A percentile compares a stretch with the other conserved stretches of the same genome.
Evolutionary conservation across 1,140 invertebrate species (phyloP).

Genomic region (Conopomorpha cramerella): DNA sequence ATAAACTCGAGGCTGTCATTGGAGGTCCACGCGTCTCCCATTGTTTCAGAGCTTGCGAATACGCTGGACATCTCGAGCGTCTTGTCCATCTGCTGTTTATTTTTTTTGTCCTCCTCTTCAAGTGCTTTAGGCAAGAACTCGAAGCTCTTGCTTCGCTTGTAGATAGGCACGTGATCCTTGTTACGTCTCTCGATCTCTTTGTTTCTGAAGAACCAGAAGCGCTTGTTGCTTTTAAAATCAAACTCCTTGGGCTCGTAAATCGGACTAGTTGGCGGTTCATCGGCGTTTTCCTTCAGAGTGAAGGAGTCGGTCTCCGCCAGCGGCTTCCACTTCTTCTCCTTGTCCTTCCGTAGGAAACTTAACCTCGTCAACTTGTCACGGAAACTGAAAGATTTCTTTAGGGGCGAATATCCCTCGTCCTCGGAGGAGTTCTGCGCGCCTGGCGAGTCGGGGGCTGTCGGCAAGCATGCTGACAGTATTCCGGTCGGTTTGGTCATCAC

Average conservation of each 20-base stretch:
- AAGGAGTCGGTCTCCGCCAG: constrained; percentile 24
- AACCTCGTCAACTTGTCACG: constrained; percentile 34
- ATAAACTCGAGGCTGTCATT: too few relatives aligned
- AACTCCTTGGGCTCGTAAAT: constrained; percentile 7
- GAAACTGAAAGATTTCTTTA: constrained; percentile 47
- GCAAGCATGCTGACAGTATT: constrained; percentile 32
- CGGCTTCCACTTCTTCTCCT: constrained; percentile 29
- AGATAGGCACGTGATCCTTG: constrained; percentile 21
- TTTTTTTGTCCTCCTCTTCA: constrained; percentile 17
- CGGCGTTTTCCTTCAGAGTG: not conserved
- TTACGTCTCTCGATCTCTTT: constrained; percentile 28
- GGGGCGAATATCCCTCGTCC: constrained; percentile 20
- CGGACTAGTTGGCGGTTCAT: constrained; percentile 4
- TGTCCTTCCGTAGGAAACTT: constrained; percentile 34
- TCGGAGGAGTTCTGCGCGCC: constrained; percentile 10
- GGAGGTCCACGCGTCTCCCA: constrained; percentile 22
- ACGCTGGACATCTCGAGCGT: constrained; percentile 33
- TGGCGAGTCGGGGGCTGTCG: constrained; percentile 24
- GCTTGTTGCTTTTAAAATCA: constrained; percentile 27
- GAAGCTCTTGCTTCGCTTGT: constrained; percentile 46
- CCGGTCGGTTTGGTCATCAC: constrained; percentile 23
- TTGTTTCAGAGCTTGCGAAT: constrained; percentile 29
- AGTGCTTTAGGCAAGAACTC: constrained; percentile 39
- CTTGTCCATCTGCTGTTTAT: constrained; percentile 18
- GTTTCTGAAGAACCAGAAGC: constrained; percentile 43